Conservation (phyloP, 2,113 vertebrate species). For the Oriolus oriolus region DNA sequence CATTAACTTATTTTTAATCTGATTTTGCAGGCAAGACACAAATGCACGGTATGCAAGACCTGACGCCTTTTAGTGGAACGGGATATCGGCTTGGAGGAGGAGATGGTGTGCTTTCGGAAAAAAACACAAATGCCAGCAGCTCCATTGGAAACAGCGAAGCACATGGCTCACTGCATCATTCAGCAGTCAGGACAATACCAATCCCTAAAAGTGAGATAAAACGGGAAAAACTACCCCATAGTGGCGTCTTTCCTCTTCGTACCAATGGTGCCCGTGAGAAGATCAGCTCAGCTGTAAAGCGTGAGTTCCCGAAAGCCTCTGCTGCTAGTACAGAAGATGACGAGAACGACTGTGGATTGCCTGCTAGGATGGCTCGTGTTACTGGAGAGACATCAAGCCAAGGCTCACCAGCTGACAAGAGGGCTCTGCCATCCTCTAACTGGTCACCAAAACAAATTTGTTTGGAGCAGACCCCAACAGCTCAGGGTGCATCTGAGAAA, state of each 20-base stretch:
- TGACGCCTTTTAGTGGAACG: slow-evolving; percentile 84
- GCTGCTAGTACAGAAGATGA: slow-evolving; percentile 72
- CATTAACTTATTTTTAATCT: neutral
- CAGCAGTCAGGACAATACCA: neutral
- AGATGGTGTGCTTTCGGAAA: neutral
- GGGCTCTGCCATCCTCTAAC: neutral
- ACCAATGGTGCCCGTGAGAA: neutral
- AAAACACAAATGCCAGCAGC: neutral
- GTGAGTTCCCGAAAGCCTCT: slow-evolving; percentile 68
- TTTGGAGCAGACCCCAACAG: neutral
- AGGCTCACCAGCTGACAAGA: neutral
- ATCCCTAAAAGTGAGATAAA: slow-evolving; percentile 25
- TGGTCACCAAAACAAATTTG: neutral
- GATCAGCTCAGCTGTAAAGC: neutral
- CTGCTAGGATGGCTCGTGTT: slow-evolving; percentile 57
- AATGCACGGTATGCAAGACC: slow-evolving; percentile 56
- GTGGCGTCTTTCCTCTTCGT: neutral
- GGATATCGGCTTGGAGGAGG: slow-evolving; percentile 81
- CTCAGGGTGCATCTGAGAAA: neutral
- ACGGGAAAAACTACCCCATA: neutral
- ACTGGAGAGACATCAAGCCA: neutral
- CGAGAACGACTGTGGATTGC: slow-evolving; percentile 74
- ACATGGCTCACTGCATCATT: neutral
- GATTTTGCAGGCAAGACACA: slow-evolving; percentile 66
- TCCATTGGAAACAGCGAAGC: neutral